Evolutionary conservation across 2,113 vertebrate species (phyloP).

Genomic region (Forbesichthys agassizii): DNA sequence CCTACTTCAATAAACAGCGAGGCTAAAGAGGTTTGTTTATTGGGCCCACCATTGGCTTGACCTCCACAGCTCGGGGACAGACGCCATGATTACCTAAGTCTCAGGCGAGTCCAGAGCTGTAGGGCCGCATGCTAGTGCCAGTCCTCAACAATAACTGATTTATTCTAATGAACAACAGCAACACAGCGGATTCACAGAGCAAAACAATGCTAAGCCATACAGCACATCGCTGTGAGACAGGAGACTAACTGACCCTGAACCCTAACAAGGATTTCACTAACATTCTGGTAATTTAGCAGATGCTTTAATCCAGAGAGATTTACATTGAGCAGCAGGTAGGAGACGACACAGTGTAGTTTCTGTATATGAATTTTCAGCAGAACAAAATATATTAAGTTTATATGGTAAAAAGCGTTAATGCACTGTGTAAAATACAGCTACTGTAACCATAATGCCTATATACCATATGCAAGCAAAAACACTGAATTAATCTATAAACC

Average conservation of each 20-base stretch:
- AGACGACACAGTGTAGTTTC: too few relatives aligned
- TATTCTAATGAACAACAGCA: conserved; percentile 66
- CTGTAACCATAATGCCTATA: too few relatives aligned
- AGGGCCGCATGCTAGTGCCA: conserved; percentile 31
- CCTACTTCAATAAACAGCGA: conserved; percentile 67
- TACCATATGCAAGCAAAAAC: too few relatives aligned
- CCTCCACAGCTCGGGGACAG: conserved; percentile 68
- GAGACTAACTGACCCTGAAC: conserved; percentile 23
- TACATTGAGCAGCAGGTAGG: too few relatives aligned
- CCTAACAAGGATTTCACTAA: not conserved
- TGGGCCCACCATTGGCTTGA: conserved; percentile 73
- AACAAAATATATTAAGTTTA: too few relatives aligned
- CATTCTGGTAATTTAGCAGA: too few relatives aligned
- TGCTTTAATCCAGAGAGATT: too few relatives aligned
- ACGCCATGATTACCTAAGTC: conserved; percentile 72
- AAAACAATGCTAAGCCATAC: conserved; percentile 38
- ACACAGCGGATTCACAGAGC: conserved; percentile 28
- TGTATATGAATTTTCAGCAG: too few relatives aligned
- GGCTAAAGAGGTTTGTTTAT: conserved; percentile 81
- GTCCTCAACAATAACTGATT: conserved; percentile 34
- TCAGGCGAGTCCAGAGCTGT: conserved; percentile 47
- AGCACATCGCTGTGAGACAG: conserved; percentile 5
- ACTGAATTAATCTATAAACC: too few relatives aligned
- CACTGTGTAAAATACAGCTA: too few relatives aligned
- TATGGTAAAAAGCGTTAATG: too few relatives aligned